These are phyloP conservation scores for Orthochromis indermauri DNA, from an alignment of 2,113 vertebrate species.

Conservation along the genomic window DNA sequence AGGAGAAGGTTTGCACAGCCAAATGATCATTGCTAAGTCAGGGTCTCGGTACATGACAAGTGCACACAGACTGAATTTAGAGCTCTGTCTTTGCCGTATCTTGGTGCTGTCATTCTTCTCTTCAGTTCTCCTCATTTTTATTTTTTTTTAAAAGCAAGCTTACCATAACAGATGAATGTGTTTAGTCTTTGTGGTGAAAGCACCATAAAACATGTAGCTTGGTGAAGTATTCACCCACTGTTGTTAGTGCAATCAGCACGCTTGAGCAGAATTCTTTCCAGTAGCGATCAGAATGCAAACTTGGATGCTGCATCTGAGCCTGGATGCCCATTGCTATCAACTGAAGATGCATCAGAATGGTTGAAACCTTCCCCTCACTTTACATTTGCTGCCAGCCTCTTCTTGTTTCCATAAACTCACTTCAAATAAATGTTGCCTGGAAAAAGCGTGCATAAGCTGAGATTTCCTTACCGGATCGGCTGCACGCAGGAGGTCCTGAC, in stretches of 20 bases:
- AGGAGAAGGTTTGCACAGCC: neutral
- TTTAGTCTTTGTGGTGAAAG: slow-evolving; percentile 49
- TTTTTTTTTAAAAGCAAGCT: slow-evolving; percentile 9
- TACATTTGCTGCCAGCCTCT: neutral
- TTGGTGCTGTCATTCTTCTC: neutral
- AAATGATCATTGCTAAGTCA: neutral
- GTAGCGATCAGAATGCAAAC: neutral
- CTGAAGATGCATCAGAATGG: slow-evolving; percentile 9
- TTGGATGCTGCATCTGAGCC: neutral
- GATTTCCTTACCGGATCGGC: slow-evolving; percentile 28
- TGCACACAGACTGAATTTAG: neutral
- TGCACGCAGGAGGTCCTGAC: neutral
- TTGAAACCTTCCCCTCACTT: neutral
- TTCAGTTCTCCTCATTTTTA: neutral
- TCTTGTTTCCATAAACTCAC: slow-evolving; percentile 41
- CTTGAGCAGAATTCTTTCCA: slow-evolving; percentile 37
- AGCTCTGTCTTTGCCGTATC: neutral
- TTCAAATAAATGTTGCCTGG: slow-evolving; percentile 26
- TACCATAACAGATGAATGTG: slow-evolving; percentile 33
- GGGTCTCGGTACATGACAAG: neutral
- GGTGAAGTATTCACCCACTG: slow-evolving; percentile 21
- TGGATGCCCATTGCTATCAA: neutral
- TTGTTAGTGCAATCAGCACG: slow-evolving; percentile 43
- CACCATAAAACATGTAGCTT: slow-evolving; percentile 20
- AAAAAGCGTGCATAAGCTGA: slow-evolving; percentile 3